Conservation (phyloP, 1,140 invertebrate genomes). For the Octopus sinensis region DNA sequence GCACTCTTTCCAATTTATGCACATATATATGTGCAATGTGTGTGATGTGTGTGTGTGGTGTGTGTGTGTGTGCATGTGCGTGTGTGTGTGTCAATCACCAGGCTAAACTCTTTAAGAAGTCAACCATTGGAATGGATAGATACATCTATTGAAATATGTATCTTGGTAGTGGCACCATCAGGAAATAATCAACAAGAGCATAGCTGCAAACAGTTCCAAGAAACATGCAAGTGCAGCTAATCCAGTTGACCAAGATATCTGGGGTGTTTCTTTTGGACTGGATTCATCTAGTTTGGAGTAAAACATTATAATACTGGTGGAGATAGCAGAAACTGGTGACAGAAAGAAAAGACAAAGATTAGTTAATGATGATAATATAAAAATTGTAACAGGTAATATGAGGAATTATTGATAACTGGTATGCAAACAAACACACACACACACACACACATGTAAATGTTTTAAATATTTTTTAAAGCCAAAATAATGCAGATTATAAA, state of each 20-base stretch:
- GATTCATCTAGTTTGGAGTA: constrained; percentile 36
- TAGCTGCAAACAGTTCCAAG: constrained; percentile 25
- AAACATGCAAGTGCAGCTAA: constrained; percentile 27
- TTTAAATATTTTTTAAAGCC: too few species aligned
- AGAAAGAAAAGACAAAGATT: constrained; percentile 2
- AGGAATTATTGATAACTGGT: too few species aligned
- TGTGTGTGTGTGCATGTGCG: neutral
- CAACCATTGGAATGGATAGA: too few species aligned
- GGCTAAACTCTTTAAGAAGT: neutral
- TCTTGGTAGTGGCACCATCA: neutral
- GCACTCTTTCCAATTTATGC: neutral
- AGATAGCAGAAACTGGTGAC: constrained; percentile 31
- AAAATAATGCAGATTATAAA: too few species aligned
- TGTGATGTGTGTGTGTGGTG: neutral
- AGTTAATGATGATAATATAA: neutral
- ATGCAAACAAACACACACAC: too few species aligned
- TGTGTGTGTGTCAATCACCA: neutral
- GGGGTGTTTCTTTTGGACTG: constrained; percentile 20
- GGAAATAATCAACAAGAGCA: constrained; percentile 17
- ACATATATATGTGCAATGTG: neutral
- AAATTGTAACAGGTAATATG: too few species aligned
- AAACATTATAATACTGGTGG: constrained; percentile 32
- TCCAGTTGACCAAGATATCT: constrained; percentile 32
- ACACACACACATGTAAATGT: too few species aligned
- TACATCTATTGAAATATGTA: too few species aligned